Conservation (phyloP, 2,113 vertebrate genomes). For the Haliaeetus leucogaster region DNA sequence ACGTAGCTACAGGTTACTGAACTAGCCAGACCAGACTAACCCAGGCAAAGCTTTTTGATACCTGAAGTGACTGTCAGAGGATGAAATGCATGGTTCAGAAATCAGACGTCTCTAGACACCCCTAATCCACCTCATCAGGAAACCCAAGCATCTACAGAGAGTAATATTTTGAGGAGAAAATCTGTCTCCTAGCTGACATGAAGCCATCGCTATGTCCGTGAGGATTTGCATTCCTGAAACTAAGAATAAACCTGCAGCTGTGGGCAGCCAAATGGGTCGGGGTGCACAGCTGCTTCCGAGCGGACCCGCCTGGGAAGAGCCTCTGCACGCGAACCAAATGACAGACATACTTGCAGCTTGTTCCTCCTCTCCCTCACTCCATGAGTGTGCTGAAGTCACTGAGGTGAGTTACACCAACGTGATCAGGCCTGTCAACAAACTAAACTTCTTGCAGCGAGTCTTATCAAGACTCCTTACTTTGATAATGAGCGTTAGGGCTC, state of each 20-base stretch:
- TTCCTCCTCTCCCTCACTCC: background rate
- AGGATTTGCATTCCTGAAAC: background rate
- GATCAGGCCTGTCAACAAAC: background rate
- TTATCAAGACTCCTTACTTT: accelerated
- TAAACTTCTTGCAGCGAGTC: background rate
- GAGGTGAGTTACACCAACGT: accelerated
- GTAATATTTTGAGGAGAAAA: background rate
- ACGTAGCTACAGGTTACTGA: background rate
- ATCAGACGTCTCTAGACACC: background rate
- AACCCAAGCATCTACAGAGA: background rate
- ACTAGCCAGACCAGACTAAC: background rate
- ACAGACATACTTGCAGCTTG: background rate
- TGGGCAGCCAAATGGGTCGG: background rate
- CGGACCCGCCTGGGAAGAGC: accelerated
- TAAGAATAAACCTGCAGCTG: constrained; percentile 38
- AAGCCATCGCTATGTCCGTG: background rate
- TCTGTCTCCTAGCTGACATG: background rate
- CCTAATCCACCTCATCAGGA: background rate
- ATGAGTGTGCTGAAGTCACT: background rate
- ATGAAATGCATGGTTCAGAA: background rate
- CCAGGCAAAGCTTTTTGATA: background rate
- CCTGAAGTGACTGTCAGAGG: background rate
- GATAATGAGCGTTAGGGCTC: accelerated
- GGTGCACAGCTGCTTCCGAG: background rate
- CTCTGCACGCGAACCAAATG: background rate